Evolutionary conservation across 1,140 invertebrate species (phyloP).

Genomic region (Papilio polytes): DNA sequence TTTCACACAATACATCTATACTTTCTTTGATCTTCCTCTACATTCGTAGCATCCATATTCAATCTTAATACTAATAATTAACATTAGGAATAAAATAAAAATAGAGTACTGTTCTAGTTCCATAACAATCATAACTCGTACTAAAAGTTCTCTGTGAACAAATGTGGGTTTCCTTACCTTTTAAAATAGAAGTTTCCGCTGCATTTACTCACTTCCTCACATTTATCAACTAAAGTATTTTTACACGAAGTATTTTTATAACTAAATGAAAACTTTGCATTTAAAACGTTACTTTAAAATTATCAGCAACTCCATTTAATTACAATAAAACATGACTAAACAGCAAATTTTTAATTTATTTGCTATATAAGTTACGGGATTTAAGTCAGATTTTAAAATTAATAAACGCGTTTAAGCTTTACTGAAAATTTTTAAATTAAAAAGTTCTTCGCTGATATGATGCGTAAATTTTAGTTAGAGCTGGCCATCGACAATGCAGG

Average conservation of each 20-base stretch:
- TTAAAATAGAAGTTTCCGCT: constrained; percentile 18
- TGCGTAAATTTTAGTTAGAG: constrained; percentile 3
- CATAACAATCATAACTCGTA: constrained; percentile 8
- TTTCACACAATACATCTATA: too few relatives aligned
- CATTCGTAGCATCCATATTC: too few relatives aligned
- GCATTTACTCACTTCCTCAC: constrained; percentile 10
- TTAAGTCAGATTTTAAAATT: neutral
- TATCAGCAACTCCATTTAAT: neutral
- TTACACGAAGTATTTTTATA: neutral
- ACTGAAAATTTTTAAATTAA: neutral
- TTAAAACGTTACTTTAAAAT: neutral
- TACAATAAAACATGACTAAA: neutral
- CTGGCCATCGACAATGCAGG: constrained; percentile 10
- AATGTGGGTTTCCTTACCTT: constrained; percentile 15
- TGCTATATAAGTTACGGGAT: neutral
- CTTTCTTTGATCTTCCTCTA: too few relatives aligned
- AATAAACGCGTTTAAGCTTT: neutral
- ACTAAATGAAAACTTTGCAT: neutral
- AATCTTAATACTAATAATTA: neutral
- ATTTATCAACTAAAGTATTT: neutral
- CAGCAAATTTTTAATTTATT: neutral
- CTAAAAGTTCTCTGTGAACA: neutral
- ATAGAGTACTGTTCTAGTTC: neutral
- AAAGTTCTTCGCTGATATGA: neutral
- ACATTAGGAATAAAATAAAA: neutral